phyloP scores from a whole-genome alignment of 30 jellyfish, hydroid and myxozoan genomes.

The Chrysaora quinquecirrha region DNA sequence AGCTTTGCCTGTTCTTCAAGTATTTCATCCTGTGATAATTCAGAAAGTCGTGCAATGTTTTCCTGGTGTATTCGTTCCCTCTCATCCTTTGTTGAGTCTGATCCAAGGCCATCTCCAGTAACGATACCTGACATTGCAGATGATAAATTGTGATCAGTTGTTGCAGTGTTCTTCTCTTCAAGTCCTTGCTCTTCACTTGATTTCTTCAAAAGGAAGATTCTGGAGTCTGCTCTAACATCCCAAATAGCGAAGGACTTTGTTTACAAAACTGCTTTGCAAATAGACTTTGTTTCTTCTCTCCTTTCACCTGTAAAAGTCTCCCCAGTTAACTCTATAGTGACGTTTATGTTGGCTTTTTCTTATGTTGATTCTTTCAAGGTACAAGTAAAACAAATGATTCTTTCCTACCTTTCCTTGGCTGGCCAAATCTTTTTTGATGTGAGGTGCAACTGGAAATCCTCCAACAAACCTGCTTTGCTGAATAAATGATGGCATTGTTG shows the following conservation, averaged over 20 bases:
- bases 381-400: neutral
- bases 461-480: constrained; percentile 26
- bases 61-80: constrained; percentile 54
- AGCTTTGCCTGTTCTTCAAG: constrained; percentile 63
- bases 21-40: constrained; percentile 60
- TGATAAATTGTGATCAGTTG: neutral
- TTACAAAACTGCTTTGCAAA: constrained; percentile 74
- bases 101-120: constrained; percentile 9
- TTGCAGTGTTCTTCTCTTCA: no score
- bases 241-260: constrained; percentile 26
- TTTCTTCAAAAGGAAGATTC: no score
- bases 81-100: neutral
- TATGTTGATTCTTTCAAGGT: no score
- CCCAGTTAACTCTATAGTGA: no score
- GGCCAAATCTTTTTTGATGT: constrained; percentile 17
- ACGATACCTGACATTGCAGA: neutral
- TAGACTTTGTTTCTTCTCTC: constrained; percentile 52
- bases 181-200: no score
- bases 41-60: constrained; percentile 30
- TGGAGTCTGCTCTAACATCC: constrained; percentile 12
- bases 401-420: neutral
- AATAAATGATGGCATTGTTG: neutral
- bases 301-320: constrained; percentile 5
- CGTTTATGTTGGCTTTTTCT: no score
- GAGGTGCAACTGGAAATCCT: constrained; percentile 73